These are phyloP conservation scores for Passer domesticus DNA, from an alignment of 2,113 vertebrate species.

Conservation along the genomic window DNA sequence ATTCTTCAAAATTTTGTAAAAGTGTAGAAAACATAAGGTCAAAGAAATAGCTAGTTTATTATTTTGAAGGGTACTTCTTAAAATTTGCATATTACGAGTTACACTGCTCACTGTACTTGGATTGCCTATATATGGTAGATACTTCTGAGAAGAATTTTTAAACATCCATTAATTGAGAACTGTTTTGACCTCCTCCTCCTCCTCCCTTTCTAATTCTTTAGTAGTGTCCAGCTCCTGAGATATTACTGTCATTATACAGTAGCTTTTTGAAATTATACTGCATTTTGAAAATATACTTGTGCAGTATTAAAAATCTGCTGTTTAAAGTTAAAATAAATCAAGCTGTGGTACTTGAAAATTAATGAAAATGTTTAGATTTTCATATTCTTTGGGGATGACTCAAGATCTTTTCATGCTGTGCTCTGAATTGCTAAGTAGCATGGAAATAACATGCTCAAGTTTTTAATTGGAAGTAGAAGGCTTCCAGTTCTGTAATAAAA, in stretches of 20 bases:
- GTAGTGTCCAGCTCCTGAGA: not conserved
- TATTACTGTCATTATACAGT: not conserved
- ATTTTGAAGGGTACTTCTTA: not conserved
- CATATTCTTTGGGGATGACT: not conserved
- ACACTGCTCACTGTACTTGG: not conserved
- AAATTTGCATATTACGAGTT: not conserved
- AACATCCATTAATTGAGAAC: not conserved
- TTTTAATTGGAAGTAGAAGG: not conserved
- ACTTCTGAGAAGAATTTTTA: not conserved
- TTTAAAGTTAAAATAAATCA: not conserved
- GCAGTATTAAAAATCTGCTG: not conserved
- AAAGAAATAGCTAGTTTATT: not conserved
- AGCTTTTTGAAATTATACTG: not conserved
- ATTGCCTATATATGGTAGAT: not conserved
- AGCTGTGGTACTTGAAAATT: not conserved
- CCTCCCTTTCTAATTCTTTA: not conserved
- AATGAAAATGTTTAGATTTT: not conserved
- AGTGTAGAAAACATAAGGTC: not conserved
- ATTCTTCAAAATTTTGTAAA: not conserved
- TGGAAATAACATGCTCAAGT: not conserved
- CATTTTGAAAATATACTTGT: not conserved
- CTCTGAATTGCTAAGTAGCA: not conserved
- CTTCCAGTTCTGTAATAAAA: not conserved
- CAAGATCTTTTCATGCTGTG: not conserved
- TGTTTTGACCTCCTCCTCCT: not conserved